phyloP scores from a whole-genome alignment of 2,888 invertebrate species.

The Trissolcus japonicus region DNA sequence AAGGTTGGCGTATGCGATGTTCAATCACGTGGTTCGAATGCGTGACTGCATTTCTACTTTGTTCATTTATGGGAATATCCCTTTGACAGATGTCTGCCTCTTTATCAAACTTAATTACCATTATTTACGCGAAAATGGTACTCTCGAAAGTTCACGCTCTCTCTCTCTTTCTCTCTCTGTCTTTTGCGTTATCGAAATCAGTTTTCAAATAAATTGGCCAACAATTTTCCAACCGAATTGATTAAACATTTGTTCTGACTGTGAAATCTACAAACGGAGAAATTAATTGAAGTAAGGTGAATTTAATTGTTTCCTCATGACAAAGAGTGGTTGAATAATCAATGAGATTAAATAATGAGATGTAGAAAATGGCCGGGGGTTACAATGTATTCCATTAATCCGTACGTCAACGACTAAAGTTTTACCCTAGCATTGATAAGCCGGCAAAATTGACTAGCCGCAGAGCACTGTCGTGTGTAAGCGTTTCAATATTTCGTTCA shows the following conservation, averaged over 20 bases:
- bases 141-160: neutral
- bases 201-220: neutral
- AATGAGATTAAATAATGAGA: slow-evolving; percentile 23
- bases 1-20: slow-evolving; percentile 42
- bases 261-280: too few relatives aligned
- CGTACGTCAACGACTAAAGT: slow-evolving; percentile 28
- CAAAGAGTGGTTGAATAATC: slow-evolving; percentile 12
- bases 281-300: too few relatives aligned
- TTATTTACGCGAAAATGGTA: slow-evolving; percentile 17
- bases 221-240: neutral
- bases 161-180: neutral
- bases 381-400: slow-evolving; percentile 42
- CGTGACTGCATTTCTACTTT: slow-evolving; percentile 41
- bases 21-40: slow-evolving; percentile 47
- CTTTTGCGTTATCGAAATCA: neutral
- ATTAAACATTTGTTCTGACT: neutral
- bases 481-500: slow-evolving; percentile 40
- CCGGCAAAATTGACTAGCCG: slow-evolving; percentile 33
- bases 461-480: slow-evolving; percentile 28
- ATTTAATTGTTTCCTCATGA: too few relatives aligned
- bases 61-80: slow-evolving; percentile 32
- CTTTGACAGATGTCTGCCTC: slow-evolving; percentile 25
- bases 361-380: slow-evolving; percentile 8
- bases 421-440: slow-evolving; percentile 20
- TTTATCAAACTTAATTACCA: slow-evolving; percentile 19